Evolutionary conservation across 2,888 invertebrate genomes (phyloP).

Genomic region (Drosophila engyochracea): DNA sequence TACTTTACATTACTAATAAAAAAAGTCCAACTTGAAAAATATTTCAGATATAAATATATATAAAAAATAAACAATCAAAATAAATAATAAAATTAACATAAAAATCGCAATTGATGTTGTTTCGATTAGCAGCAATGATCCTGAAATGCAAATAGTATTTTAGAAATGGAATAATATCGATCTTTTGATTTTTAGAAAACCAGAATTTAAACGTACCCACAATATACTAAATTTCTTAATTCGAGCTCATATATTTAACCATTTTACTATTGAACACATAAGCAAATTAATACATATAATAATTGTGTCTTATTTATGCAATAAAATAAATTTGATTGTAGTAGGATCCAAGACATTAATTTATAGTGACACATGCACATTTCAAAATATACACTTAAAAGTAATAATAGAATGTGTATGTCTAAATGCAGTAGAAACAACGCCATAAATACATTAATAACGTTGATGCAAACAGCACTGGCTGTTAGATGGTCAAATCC

Average conservation of each 20-base stretch:
- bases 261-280: background rate
- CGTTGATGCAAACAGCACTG: conserved; percentile 46
- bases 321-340: conserved; percentile 39
- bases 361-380: conserved; percentile 14
- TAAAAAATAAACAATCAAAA: background rate
- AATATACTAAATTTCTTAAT: background rate
- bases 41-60: background rate
- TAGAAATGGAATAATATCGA: background rate
- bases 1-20: background rate
- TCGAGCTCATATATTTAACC: background rate
- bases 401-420: background rate
- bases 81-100: background rate
- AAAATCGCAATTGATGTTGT: background rate
- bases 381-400: background rate
- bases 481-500: conserved; percentile 50
- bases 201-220: background rate
- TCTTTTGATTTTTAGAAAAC: background rate
- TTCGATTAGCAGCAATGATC: background rate
- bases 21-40: background rate
- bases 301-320: background rate
- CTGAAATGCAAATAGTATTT: background rate
- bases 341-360: conserved; percentile 47
- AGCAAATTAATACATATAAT: background rate
- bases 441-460: conserved; percentile 70
- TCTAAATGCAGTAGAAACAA: background rate